phyloP scores from a whole-genome alignment of 2,888 invertebrate genomes.

The Dasypolia templi region DNA sequence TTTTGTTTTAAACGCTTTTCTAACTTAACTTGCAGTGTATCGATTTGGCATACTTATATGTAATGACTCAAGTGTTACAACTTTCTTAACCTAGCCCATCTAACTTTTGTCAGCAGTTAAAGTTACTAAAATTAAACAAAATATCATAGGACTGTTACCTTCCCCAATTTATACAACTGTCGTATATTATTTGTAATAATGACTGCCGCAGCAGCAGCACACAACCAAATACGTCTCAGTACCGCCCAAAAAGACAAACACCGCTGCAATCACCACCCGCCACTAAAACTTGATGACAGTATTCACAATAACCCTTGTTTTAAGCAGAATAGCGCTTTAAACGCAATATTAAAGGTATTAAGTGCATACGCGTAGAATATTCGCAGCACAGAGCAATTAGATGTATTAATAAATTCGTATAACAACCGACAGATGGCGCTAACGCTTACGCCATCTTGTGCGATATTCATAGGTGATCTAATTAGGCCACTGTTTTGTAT shows the following conservation, averaged over 20 bases:
- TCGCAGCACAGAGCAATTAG: conserved; percentile 86
- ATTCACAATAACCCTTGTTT: conserved; percentile 81
- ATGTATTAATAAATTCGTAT: conserved; percentile 89
- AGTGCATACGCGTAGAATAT: conserved; percentile 86
- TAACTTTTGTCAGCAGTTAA: background rate
- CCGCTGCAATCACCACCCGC: conserved; percentile 67
- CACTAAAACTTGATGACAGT: conserved; percentile 84
- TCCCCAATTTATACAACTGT: background rate
- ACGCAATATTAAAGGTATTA: conserved; percentile 86
- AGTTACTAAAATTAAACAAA: background rate
- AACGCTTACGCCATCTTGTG: conserved; percentile 84
- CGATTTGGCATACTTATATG: background rate
- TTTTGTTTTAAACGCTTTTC: background rate
- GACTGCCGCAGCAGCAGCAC: background rate
- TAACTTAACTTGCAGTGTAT: background rate
- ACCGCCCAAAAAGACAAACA: conserved; percentile 72
- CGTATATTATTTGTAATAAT: background rate
- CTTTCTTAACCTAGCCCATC: background rate
- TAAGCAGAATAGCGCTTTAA: conserved; percentile 83
- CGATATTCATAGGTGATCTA: conserved; percentile 86
- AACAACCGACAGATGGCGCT: conserved; percentile 87
- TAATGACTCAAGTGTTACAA: background rate
- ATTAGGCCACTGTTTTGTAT: conserved; percentile 76
- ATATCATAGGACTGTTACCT: background rate
- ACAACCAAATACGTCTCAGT: conserved; percentile 5